A percentile compares a stretch with the other conserved stretches of the same genome.
Evolutionary conservation across 2,888 invertebrate species (phyloP).

Genomic region (Pseudanteris insignis): DNA sequence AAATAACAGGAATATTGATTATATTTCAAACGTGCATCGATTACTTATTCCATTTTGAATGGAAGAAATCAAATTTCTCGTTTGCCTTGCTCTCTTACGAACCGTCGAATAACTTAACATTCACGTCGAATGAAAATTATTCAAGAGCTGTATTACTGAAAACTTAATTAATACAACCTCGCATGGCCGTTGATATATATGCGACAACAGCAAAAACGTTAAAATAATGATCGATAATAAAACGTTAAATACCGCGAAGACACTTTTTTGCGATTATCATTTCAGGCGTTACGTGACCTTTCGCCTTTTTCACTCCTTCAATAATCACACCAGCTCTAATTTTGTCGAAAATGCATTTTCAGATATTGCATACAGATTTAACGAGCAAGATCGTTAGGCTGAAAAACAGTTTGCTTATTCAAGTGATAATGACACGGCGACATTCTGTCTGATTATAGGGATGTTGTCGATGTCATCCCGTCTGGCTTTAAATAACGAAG

Average conservation of each 20-base stretch:
- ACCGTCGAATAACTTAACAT: too few species aligned
- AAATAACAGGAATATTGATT: too few species aligned
- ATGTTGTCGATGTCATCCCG: conserved; percentile 44
- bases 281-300: conserved; percentile 33
- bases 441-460: conserved; percentile 45
- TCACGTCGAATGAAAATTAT: too few species aligned
- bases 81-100: too few species aligned
- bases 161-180: too few species aligned
- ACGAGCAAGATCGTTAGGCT: conserved; percentile 44
- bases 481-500: conserved; percentile 44
- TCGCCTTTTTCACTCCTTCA: conserved; percentile 28
- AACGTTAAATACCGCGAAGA: conserved; percentile 12
- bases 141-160: too few species aligned
- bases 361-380: conserved; percentile 41
- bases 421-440: conserved; percentile 45
- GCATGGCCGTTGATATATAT: too few species aligned
- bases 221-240: not conserved
- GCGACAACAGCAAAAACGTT: too few species aligned
- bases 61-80: too few species aligned
- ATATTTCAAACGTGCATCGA: too few species aligned
- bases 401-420: conserved; percentile 43
- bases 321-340: conserved; percentile 27
- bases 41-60: too few species aligned
- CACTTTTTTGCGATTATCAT: conserved; percentile 26
- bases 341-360: conserved; percentile 40